Evolutionary conservation across 2,113 vertebrate species (phyloP), one percentile per base, ranked within the genome.

Genomic region (Dromas ardeola): DNA sequence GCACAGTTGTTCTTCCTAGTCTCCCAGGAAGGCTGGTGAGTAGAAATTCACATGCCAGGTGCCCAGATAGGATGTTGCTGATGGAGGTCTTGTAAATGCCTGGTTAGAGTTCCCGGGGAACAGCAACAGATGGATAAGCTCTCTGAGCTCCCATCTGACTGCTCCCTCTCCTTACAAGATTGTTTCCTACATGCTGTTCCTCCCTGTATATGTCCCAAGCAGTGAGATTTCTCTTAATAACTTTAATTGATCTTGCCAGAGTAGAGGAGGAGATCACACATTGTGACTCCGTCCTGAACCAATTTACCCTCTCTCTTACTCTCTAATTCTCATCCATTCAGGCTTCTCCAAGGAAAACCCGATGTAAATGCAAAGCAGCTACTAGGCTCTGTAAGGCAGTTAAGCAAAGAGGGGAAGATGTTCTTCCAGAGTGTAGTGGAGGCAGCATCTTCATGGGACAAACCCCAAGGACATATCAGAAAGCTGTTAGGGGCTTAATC

Each of bases 181-280:
- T 82, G 30, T 77, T 96, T 85, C 52, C 50, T 53, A 49, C 15
- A 47, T 1, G 3, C 14, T 42, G 15, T 49, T 91, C 21, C 43
- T 45, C 8, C 16, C 30, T 69, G 10, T 45, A 5, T 59, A 36
- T 42, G 13, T 82, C 70, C 53, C 29, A 93, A 29, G 53, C 56
- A 85, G 17, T 70, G 50, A 79, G 65, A 70, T 93, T 85, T 94
- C 47, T 88, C 50, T 81, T 87, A 87, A 63, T 32, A 70, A 30
- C 10, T 30, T 79, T 91, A 81, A 59, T 20, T 83, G 71, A 36
- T 85, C 45, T 81, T 36, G 3, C 73, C 72, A 21, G 34, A 81
- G 30, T 83, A 65, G 43, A 55, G 63, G 29, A 81, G 32, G 22
- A 56, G 32, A 73, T 95, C 50, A 19, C 15, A 22, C 26, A 12